Percentiles rank a stretch among this genome's conserved stretches.
phyloP scores from a whole-genome alignment of 2,113 vertebrate species.

The Sardina pilchardus region DNA sequence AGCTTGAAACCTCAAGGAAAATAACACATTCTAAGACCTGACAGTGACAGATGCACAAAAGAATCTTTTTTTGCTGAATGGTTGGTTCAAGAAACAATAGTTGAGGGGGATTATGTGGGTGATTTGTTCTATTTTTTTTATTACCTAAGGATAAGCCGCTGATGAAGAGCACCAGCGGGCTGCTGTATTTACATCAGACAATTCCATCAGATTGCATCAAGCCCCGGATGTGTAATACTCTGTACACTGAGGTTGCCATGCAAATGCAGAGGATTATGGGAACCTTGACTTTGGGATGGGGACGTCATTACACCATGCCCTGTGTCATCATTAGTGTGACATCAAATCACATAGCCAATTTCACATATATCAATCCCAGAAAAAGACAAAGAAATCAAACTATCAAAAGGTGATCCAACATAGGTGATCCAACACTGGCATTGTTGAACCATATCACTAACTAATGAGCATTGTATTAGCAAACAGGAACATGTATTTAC shows the following conservation, averaged over 20 bases:
- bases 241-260: constrained; percentile 40
- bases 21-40: neutral
- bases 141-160: constrained; percentile 75
- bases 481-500: no score
- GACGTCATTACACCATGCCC: constrained; percentile 42
- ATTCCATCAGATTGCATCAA: constrained; percentile 68
- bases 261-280: constrained; percentile 53
- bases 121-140: constrained; percentile 74
- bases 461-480: no score
- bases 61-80: constrained; percentile 43
- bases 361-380: neutral
- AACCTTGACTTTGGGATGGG: constrained; percentile 44
- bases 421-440: no score
- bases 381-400: no score
- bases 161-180: constrained; percentile 69
- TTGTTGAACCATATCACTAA: no score
- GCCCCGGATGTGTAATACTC: constrained; percentile 44
- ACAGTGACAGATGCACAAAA: neutral
- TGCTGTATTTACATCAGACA: constrained; percentile 66
- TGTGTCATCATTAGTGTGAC: neutral
- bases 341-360: neutral
- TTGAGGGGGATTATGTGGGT: constrained; percentile 68
- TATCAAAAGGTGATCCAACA: no score
- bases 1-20: neutral
- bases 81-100: constrained; percentile 68